Conservation (phyloP, 2,888 invertebrate genomes). For the Stomorhina lunata region DNA sequence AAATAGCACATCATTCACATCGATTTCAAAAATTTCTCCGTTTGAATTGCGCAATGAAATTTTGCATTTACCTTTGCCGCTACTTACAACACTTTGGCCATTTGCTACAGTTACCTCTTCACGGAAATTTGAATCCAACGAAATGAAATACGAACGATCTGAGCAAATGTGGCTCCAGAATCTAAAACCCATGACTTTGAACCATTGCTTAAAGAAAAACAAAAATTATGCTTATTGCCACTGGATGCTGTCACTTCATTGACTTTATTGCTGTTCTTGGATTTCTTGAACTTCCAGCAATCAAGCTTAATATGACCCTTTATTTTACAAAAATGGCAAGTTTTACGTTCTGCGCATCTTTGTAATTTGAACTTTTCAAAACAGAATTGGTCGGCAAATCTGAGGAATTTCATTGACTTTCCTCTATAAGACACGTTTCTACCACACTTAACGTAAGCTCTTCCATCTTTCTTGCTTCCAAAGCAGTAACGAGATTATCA, state of each 20-base stretch:
- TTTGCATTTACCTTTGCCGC: background rate
- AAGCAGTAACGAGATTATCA: slow-evolving; percentile 17
- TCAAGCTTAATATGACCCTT: too few relatives aligned
- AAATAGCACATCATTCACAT: background rate
- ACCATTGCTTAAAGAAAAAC: too few relatives aligned
- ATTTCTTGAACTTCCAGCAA: too few relatives aligned
- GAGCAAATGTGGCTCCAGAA: too few relatives aligned
- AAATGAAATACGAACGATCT: background rate
- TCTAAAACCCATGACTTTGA: too few relatives aligned
- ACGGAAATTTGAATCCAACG: too few relatives aligned
- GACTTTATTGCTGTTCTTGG: too few relatives aligned
- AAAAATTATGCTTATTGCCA: too few relatives aligned
- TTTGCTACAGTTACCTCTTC: too few relatives aligned
- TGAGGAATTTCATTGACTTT: background rate
- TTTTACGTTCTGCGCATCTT: too few relatives aligned
- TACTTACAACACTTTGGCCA: background rate
- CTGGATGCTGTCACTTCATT: too few relatives aligned
- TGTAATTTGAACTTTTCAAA: slow-evolving; percentile 1
- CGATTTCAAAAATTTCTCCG: background rate
- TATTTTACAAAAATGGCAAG: too few relatives aligned
- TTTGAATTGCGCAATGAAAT: background rate
- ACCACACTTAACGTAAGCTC: slow-evolving; percentile 17
- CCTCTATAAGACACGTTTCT: slow-evolving; percentile 1
- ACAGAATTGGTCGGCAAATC: slow-evolving; percentile 7
- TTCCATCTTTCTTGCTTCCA: slow-evolving; percentile 29